These are phyloP conservation scores for Argynnis bischoffii DNA, from an alignment of 2,888 invertebrate species.

Conservation along the genomic window DNA sequence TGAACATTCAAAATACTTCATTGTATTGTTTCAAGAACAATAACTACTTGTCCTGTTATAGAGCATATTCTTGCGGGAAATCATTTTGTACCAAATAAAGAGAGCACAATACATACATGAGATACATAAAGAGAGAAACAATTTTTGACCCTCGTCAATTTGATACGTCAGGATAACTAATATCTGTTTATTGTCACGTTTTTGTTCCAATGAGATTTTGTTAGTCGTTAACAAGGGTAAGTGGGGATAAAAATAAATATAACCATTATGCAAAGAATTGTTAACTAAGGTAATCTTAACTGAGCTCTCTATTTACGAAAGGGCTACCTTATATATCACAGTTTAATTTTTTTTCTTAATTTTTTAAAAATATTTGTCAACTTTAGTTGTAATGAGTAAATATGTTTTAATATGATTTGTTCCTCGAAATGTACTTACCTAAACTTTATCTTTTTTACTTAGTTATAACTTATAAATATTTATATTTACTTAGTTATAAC, in stretches of 20 bases:
- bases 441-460: no score
- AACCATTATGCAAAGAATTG: neutral
- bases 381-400: no score
- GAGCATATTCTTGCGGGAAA: constrained; percentile 45
- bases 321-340: neutral
- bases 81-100: constrained; percentile 44
- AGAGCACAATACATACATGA: constrained; percentile 29
- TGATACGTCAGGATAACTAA: constrained; percentile 41
- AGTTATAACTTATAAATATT: no score
- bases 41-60: constrained; percentile 8
- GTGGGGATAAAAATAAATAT: constrained; percentile 18
- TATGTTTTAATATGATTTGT: no score
- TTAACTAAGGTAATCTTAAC: neutral
- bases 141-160: constrained; percentile 58
- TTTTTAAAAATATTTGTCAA: no score
- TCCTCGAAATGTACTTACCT: no score
- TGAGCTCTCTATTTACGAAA: neutral
- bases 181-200: constrained; percentile 35
- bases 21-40: constrained; percentile 1
- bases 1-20: neutral
- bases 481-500: no score
- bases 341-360: no score
- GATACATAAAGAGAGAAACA: constrained; percentile 25
- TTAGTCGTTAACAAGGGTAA: constrained; percentile 29
- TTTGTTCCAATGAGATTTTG: constrained; percentile 31